These are phyloP conservation scores for Sebastes trivittatus DNA, from an alignment of 2,797 vertebrate species.

Conservation along the genomic window DNA sequence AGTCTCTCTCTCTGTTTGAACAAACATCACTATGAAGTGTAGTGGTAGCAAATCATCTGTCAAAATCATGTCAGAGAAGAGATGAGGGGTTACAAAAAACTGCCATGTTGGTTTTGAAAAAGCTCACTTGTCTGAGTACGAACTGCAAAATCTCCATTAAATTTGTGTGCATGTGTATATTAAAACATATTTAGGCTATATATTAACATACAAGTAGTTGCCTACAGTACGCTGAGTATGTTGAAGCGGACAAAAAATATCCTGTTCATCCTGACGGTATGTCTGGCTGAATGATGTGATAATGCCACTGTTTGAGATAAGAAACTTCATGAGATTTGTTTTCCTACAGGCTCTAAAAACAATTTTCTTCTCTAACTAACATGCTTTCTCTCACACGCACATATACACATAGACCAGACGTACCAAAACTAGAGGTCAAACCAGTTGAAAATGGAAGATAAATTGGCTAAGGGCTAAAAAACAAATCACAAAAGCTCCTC, in stretches of 20 bases:
- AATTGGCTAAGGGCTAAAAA: neutral
- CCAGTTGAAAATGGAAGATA: neutral
- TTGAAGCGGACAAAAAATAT: neutral
- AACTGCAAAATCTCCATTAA: neutral
- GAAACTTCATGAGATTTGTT: neutral
- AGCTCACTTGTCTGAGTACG: too few relatives aligned
- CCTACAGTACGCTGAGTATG: neutral
- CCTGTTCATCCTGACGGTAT: neutral
- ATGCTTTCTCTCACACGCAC: neutral
- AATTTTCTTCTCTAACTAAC: neutral
- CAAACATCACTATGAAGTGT: too few relatives aligned
- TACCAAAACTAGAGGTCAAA: too few relatives aligned
- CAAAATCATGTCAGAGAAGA: too few relatives aligned
- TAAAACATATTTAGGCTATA: neutral
- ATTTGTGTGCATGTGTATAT: neutral
- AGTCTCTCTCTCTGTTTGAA: too few relatives aligned
- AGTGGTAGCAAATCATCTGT: too few relatives aligned
- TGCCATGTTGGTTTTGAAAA: too few relatives aligned
- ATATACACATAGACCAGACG: neutral
- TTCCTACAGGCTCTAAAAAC: neutral
- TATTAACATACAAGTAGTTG: neutral
- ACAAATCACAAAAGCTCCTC: neutral
- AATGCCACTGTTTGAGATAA: neutral
- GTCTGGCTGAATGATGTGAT: neutral
- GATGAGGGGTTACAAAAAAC: too few relatives aligned